Evolutionary conservation across 2,113 vertebrate species (phyloP), one percentile per base, ranked within the genome.

Genomic region (Psephotus haematonotus): DNA sequence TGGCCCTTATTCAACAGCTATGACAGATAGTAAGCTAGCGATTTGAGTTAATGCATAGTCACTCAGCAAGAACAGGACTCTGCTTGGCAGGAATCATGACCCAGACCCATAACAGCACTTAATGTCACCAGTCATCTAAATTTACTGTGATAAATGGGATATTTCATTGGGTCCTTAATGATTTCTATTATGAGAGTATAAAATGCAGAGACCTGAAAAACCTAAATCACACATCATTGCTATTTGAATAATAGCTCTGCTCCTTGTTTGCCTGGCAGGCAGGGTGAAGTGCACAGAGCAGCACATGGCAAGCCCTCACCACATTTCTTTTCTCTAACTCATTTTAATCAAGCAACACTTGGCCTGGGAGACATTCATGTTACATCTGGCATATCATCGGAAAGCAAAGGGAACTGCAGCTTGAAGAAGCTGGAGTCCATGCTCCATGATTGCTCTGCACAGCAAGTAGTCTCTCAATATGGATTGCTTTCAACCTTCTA

Each of bases 221-320:
- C 18, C 35, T 4, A 43, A 83, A 85, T 70, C 70, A 44, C 70
- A 16, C 33, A 17, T 55, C 63, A 11, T 10, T 52, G 70, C 64
- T n/a, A 2, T 37, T 43, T 72, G 78, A 70, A 33, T 41, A 67
- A 59, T 37, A 79, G 63, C 70, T 74, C 33, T 57, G 80, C 76
- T 88, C 91, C 39, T 63, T 29, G 60, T 63, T 57, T 24, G 59
- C 84, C 70, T 86, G 80, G 75, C 87, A 84, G 47, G 47, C 65
- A 59, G 53, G n/a, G 4, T 29, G 50, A 90, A 75, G 71, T 13
- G 33, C 50, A 43, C 46, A 55, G 65, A 27, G 67, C 10, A 37
- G 25, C 44, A 7, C 0, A 0, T 6, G 63, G 50, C 19, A 18
- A 63, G 31, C 24, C 53, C 44, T 50, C 4, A 0, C 52, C 57